Evolutionary conservation across 1,140 invertebrate genomes (phyloP), one percentile per base, ranked within the genome.

Genomic region (Drosophila lacteicornis): DNA sequence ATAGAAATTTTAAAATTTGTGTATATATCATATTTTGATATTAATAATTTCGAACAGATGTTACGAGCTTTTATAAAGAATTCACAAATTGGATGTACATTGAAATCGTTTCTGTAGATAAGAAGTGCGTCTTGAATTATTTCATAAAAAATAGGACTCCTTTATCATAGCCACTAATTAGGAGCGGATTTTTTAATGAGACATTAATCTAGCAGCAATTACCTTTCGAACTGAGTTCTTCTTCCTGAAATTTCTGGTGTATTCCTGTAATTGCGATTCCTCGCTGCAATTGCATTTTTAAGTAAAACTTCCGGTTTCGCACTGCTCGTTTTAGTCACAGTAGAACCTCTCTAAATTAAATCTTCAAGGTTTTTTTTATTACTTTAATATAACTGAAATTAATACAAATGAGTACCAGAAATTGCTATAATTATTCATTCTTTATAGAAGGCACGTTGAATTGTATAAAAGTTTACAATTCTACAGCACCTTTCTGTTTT

Each of bases 241-340:
- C 11, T 40, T 38, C 25, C 45, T 42, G 25, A 42, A 68, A 33
- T 15, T 42, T 17, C 2, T 25, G 36, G 42, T 50, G 61, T 15
- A 43, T 65, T 30, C 17, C 25, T 60, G 25, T 27, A 58, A 60
- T 38, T 65, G 63, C 4, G 13, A n/a, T 40, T 36, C 17, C 9
- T 5, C 11, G 15, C 9, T 12, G 17, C 33, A 55, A 38, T 36
- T 38, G 53, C 36, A 56, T 56, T 22, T 55, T 63, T 22, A 51
- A 68, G 17, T 22, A 50, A 17, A 6, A 43, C 66, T 68, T 68
- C 66, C 62, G 17, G 46, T 43, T 51, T 42, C 9, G 30, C 13
- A 22, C 13, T 30, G 25, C 36, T 33, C 17, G 4, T 6, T 63
- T 27, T 42, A 6, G 25, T 1, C 30, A 65, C 55, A 65, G 61